Percentiles rank a stretch among this genome's conserved stretches.
phyloP scores from a whole-genome alignment of 64 coral and sea anemone genomes.

The Orbicella faveolata region DNA sequence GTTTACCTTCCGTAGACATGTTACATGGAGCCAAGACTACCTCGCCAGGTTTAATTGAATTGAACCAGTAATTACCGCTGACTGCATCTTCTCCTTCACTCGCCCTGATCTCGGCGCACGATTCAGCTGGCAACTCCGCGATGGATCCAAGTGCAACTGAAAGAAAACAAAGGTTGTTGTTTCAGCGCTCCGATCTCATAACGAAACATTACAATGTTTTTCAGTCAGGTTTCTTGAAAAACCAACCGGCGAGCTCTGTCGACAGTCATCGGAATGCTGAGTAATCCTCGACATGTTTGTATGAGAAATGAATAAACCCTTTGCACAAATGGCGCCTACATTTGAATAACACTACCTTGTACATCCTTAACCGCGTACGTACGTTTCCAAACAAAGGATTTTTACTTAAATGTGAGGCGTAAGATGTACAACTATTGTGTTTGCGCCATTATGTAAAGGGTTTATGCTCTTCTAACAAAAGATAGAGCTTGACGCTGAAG shows the following conservation, averaged over 20 bases:
- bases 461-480: too few relatives aligned
- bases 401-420: too few relatives aligned
- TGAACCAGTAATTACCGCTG: slow-evolving; percentile 26
- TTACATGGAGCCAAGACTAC: background rate
- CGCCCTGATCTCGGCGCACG: slow-evolving; percentile 10
- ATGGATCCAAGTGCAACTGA: background rate
- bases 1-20: background rate
- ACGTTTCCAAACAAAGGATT: too few relatives aligned
- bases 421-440: too few relatives aligned
- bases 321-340: too few relatives aligned
- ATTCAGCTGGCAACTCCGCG: background rate
- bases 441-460: too few relatives aligned
- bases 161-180: background rate
- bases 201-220: background rate
- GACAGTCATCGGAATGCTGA: background rate
- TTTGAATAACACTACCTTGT: too few relatives aligned
- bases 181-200: background rate
- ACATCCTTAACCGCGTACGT: too few relatives aligned
- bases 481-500: background rate
- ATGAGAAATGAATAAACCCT: too few relatives aligned
- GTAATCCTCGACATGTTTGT: too few relatives aligned
- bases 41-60: slow-evolving; percentile 2
- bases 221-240: background rate
- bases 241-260: background rate
- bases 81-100: slow-evolving; percentile 1